Percentiles rank a stretch among this genome's conserved stretches.
Conservation (phyloP, 2,797 vertebrate species). For the Xenops minutus region DNA sequence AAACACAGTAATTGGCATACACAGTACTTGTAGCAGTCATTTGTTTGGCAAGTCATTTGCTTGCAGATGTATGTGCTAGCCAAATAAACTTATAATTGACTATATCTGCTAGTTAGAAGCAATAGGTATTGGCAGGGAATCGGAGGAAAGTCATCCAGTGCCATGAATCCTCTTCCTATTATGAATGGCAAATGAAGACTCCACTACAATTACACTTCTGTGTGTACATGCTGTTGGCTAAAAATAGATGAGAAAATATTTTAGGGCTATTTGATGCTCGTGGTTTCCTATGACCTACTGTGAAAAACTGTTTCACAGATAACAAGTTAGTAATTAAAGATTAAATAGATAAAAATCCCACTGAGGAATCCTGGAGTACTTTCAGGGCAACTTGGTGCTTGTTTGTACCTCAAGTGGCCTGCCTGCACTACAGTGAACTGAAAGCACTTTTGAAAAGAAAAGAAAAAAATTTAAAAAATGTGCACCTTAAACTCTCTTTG, state of each 20-base stretch:
- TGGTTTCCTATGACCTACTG: not conserved
- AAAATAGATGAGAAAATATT: slow-evolving; percentile 51
- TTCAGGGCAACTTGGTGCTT: not conserved
- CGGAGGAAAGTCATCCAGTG: not conserved
- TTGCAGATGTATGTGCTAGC: not conserved
- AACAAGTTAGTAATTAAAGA: not conserved
- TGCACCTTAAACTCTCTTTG: not conserved
- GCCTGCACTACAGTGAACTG: not conserved
- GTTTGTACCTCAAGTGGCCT: not conserved
- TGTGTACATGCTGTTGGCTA: not conserved
- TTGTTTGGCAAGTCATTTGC: slow-evolving; percentile 32
- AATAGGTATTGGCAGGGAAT: not conserved
- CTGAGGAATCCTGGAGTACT: not conserved
- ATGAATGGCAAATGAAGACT: not conserved
- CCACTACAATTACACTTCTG: not conserved
- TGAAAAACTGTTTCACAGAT: not conserved
- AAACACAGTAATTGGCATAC: slow-evolving; percentile 20
- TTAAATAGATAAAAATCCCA: not conserved
- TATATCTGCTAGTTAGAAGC: not conserved
- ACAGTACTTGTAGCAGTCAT: not conserved
- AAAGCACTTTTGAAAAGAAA: not conserved
- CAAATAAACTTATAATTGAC: slow-evolving; percentile 29
- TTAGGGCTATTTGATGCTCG: not conserved
- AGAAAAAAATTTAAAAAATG: not conserved
- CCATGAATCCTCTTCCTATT: not conserved